These are phyloP conservation scores for Leucopsar rothschildi DNA, from an alignment of 2,113 vertebrate genomes.

Conservation along the genomic window DNA sequence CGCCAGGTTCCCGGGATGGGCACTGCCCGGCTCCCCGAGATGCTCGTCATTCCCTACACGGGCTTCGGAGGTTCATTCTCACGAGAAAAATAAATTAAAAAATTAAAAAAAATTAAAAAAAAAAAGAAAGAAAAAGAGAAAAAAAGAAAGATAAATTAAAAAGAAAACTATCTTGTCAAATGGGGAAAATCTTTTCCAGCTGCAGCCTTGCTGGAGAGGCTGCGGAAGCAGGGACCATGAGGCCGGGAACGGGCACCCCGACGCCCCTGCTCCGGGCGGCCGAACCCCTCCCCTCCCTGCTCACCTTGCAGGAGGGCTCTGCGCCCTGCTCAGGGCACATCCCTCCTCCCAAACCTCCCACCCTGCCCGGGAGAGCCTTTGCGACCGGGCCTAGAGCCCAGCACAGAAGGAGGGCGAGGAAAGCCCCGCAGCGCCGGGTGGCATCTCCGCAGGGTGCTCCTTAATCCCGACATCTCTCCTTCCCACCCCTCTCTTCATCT, in stretches of 20 bases:
- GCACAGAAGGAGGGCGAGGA: background rate
- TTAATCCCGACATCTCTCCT: background rate
- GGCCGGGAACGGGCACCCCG: background rate
- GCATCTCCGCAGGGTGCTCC: background rate
- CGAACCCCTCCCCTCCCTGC: too few relatives aligned
- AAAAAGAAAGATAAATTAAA: background rate
- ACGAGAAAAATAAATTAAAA: background rate
- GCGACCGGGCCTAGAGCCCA: background rate
- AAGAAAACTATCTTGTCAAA: background rate
- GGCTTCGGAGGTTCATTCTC: background rate
- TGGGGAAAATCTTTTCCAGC: background rate
- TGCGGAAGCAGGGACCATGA: background rate
- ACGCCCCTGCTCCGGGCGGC: background rate
- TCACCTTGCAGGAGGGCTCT: background rate
- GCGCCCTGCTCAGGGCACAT: rapidly evolving
- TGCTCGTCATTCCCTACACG: rapidly evolving
- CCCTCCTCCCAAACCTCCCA: background rate
- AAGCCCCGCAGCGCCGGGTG: background rate
- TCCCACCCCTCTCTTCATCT: background rate
- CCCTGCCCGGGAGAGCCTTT: background rate
- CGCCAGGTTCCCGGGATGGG: background rate
- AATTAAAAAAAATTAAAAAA: too few relatives aligned
- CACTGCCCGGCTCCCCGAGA: too few relatives aligned
- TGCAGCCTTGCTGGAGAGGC: background rate
- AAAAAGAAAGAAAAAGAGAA: too few relatives aligned